Percentiles rank a stretch among this genome's conserved stretches.
phyloP scores from a whole-genome alignment of 1,140 invertebrate species.

The Macrotrachela quadricornifera region DNA sequence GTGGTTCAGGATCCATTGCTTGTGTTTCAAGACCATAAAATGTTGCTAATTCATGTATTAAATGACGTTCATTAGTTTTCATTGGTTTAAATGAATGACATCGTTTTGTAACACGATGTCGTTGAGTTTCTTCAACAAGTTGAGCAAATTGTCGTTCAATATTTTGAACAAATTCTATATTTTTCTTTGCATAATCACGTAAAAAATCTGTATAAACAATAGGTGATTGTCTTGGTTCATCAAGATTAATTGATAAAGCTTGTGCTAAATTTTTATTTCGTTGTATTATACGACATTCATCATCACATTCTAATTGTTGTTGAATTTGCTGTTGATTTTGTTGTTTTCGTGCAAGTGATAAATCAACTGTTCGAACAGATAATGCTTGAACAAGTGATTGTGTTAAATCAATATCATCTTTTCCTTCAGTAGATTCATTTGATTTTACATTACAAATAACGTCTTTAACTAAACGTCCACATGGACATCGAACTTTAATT shows the following conservation, averaged over 20 bases:
- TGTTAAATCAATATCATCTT: no score
- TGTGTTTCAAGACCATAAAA: constrained; percentile 73
- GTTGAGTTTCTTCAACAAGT: constrained; percentile 45
- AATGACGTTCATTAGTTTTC: constrained; percentile 65
- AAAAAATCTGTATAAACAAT: constrained; percentile 67
- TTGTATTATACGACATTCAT: constrained; percentile 63
- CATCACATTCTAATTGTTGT: constrained; percentile 56
- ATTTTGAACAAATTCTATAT: constrained; percentile 45
- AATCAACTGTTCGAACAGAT: neutral
- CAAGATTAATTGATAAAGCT: constrained; percentile 51
- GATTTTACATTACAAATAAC: neutral
- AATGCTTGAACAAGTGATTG: constrained; percentile 2
- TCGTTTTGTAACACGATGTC: no score
- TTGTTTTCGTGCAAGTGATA: neutral
- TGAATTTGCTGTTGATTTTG: neutral
- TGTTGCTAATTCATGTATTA: constrained; percentile 76
- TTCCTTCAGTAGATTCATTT: neutral
- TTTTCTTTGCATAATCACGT: constrained; percentile 54
- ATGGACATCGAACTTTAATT: constrained; percentile 6
- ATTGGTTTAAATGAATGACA: constrained; percentile 31
- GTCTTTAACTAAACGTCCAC: constrained; percentile 1
- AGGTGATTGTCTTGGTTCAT: constrained; percentile 55
- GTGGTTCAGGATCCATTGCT: constrained; percentile 3
- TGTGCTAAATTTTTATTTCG: constrained; percentile 63
- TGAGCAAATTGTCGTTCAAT: constrained; percentile 63